Evolutionary conservation across 2,888 invertebrate genomes (phyloP), one percentile per base, ranked within the genome.

Genomic region (Linnaemya tessellans): DNA sequence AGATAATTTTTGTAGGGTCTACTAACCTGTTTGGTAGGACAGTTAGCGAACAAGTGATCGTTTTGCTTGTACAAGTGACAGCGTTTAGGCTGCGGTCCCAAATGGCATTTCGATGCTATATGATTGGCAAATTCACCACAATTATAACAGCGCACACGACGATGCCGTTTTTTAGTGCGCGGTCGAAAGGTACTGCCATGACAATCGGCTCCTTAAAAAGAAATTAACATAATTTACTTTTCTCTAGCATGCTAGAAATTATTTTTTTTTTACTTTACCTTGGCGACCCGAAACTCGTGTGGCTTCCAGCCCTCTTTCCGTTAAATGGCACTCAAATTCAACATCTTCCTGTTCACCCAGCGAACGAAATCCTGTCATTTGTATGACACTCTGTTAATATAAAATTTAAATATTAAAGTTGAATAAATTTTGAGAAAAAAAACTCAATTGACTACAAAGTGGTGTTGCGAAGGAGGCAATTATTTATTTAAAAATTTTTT

Each of bases 91-190:
- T 97, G 96, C 71, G 97, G 97, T 15, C 97, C 97, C 91, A 96
- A 94, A 87, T 95, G 95, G 93, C 98, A 98, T 92, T 97, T 97
- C 46, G 97, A 96, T 43, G 98, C 98, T 90, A 98, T 96, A 93
- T 98, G 98, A 93, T 97, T 97, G 67, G 97, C 96, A 91, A 97
- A 97, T 92, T 97, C 97, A 5, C 98, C 97, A 90, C 98, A 98
- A 92, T 98, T 98, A 93, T 97, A 98, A 93, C 98, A 98, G 91
- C 97, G 96, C 91, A 97, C 96, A 94, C 97, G 97, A 89, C 96
- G 94, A 93, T 96, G 96, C 89, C 97, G 95, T 93, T 96, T 97
- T 92, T 97, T 96, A 1, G 81, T 81, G 94, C 96, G 94, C 8
- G 97, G 97, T 87, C 97, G 94, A 87, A 97, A 94, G 89, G 96